Conservation (phyloP, 2,888 invertebrate species). For the Erebia ligea region DNA sequence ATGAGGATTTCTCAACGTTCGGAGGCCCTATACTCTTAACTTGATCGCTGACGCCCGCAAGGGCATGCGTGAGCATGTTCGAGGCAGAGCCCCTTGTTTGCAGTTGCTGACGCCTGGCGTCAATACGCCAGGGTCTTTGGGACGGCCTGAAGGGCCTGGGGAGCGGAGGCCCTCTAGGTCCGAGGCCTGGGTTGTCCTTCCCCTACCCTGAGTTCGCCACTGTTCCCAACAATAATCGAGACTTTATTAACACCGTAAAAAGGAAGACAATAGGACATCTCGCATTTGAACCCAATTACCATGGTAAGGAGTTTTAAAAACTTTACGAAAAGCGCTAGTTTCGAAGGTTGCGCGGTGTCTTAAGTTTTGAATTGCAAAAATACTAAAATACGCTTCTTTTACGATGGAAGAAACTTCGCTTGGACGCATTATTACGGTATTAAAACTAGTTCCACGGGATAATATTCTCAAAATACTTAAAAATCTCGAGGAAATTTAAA, state of each 20-base stretch:
- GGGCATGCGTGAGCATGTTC: too few species aligned
- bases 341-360: constrained; percentile 32
- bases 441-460: constrained; percentile 27
- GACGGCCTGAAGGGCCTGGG: too few species aligned
- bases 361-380: constrained; percentile 38
- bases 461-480: constrained; percentile 27
- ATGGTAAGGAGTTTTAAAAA: constrained; percentile 35
- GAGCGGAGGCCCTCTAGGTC: too few species aligned
- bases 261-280: constrained; percentile 26
- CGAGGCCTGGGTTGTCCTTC: too few species aligned
- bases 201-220: neutral
- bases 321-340: constrained; percentile 32
- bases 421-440: constrained; percentile 34
- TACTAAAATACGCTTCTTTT: constrained; percentile 26
- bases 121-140: too few species aligned
- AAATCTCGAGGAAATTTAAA: constrained; percentile 21
- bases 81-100: too few species aligned
- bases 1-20: too few species aligned
- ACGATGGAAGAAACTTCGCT: constrained; percentile 30
- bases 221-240: neutral
- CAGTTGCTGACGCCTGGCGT: too few species aligned
- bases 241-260: neutral
- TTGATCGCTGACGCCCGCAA: too few species aligned
- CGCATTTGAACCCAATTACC: constrained; percentile 31
- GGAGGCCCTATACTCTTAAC: too few species aligned